Conservation (phyloP, 2,797 vertebrate species). For the Sebastes taczanowskii region DNA sequence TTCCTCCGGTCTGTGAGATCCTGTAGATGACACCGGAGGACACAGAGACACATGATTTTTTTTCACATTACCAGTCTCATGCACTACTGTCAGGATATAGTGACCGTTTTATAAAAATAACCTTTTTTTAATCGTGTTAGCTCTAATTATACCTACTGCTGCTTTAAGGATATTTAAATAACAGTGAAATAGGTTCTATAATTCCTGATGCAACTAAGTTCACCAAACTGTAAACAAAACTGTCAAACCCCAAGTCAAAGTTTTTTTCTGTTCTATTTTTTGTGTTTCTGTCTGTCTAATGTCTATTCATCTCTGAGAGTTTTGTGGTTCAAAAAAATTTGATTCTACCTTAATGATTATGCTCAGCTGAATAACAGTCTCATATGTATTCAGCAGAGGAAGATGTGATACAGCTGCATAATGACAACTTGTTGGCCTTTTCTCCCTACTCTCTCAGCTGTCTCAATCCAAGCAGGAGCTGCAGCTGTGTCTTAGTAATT, state of each 20-base stretch:
- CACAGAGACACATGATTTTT: too few species aligned
- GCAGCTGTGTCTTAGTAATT: constrained; percentile 9
- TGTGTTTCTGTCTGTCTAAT: neutral
- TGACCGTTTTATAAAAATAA: too few species aligned
- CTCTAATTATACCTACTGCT: neutral
- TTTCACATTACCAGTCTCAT: neutral
- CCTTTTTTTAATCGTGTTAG: neutral
- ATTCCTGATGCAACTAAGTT: neutral
- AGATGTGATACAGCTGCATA: neutral
- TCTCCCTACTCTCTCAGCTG: neutral
- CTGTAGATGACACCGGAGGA: too few species aligned
- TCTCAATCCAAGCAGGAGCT: constrained; percentile 5
- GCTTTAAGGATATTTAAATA: neutral
- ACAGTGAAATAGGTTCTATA: neutral
- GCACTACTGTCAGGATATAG: neutral
- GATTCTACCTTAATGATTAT: neutral
- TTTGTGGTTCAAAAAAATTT: neutral
- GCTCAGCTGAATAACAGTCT: neutral
- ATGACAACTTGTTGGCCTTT: neutral
- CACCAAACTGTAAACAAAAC: neutral
- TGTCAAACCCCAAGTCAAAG: neutral
- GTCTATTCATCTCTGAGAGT: neutral
- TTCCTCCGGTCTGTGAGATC: too few species aligned
- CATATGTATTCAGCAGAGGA: constrained; percentile 1
- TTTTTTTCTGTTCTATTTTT: neutral